These are phyloP conservation scores for Harpagifer antarcticus DNA, from an alignment of 2,797 vertebrate species.

Conservation along the genomic window DNA sequence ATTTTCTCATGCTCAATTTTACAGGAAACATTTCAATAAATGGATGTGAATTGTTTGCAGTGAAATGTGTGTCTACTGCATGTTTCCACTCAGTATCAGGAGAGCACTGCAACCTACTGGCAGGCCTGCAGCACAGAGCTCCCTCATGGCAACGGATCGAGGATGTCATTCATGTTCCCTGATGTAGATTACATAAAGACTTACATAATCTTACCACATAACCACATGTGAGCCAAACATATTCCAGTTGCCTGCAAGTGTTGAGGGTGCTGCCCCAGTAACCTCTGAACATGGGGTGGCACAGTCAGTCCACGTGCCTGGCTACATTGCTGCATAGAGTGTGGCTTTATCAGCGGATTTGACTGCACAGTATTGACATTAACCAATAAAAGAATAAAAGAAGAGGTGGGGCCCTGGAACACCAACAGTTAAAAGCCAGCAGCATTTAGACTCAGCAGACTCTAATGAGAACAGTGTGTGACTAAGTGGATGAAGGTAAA, in stretches of 20 bases:
- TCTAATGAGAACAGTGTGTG: slow-evolving; percentile 20
- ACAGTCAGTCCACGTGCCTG: slow-evolving; percentile 65
- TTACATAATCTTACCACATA: slow-evolving; percentile 87
- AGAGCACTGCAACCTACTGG: slow-evolving; percentile 66
- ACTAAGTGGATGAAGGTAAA: slow-evolving; percentile 42
- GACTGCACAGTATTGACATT: slow-evolving; percentile 47
- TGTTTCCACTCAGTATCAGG: slow-evolving; percentile 29
- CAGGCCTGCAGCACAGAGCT: slow-evolving; percentile 50
- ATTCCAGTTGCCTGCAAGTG: slow-evolving; percentile 73
- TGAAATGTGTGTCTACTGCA: slow-evolving; percentile 18
- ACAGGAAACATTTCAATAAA: slow-evolving; percentile 4
- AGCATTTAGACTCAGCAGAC: slow-evolving; percentile 38
- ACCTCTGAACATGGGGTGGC: slow-evolving; percentile 69
- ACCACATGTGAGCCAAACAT: slow-evolving; percentile 82
- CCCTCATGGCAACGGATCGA: slow-evolving; percentile 63
- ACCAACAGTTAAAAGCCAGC: slow-evolving; percentile 25
- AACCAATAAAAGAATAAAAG: slow-evolving; percentile 3
- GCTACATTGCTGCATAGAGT: slow-evolving; percentile 35
- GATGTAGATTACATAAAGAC: slow-evolving; percentile 86
- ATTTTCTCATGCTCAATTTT: slow-evolving; percentile 13
- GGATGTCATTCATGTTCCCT: slow-evolving; percentile 80
- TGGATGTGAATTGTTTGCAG: slow-evolving; percentile 14
- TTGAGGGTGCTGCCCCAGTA: slow-evolving; percentile 76
- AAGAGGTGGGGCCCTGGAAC: neutral
- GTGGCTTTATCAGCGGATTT: slow-evolving; percentile 44